These are phyloP conservation scores for Mus caroli DNA, from an alignment of 2,797 vertebrate genomes.

Conservation along the genomic window DNA sequence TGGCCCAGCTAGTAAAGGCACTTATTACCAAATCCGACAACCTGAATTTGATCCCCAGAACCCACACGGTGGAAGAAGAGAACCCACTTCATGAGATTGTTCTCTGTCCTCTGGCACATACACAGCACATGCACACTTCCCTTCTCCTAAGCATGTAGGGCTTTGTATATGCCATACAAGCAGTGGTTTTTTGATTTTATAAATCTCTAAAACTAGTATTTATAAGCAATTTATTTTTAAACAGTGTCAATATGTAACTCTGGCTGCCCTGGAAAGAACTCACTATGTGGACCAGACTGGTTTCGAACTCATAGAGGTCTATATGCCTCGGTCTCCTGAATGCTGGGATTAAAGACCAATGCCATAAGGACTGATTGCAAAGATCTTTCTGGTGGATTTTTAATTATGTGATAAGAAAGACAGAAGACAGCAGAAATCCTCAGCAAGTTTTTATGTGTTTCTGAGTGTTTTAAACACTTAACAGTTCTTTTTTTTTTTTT, in stretches of 20 bases:
- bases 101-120: not conserved
- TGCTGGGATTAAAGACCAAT: not conserved
- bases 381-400: not conserved
- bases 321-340: not conserved
- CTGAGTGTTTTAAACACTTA: constrained; percentile 9
- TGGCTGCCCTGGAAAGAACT: not conserved
- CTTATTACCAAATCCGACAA: not conserved
- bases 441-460: not conserved
- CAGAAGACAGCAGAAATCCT: not conserved
- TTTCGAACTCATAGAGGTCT: not conserved
- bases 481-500: not conserved
- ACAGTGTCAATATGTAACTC: not conserved
- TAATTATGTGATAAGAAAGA: not conserved
- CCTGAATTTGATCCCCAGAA: not conserved
- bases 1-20: not conserved
- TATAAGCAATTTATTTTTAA: not conserved
- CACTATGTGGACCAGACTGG: not conserved
- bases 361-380: not conserved
- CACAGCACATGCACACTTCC: no score
- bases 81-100: not conserved
- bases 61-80: not conserved
- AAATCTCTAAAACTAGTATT: not conserved
- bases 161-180: not conserved
- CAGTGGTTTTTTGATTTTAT: no score
- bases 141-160: not conserved